Evolutionary conservation across 2,113 vertebrate genomes (phyloP).

Genomic region (Chrysochloris asiatica): DNA sequence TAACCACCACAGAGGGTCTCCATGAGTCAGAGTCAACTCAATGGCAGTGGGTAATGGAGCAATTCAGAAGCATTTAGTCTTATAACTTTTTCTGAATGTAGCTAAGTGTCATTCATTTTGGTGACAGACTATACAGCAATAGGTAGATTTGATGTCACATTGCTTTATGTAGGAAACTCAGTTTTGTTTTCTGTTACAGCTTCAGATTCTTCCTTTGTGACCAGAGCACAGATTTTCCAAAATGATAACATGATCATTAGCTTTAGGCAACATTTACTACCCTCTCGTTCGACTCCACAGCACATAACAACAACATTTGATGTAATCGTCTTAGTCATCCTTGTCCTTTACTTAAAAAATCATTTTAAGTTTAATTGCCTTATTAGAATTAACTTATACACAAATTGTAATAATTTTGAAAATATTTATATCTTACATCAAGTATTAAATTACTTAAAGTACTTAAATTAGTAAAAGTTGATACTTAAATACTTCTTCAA

Average conservation of each 20-base stretch:
- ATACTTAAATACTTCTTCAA: neutral
- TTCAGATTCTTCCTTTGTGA: neutral
- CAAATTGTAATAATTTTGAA: slow-evolving; percentile 40
- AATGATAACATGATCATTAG: slow-evolving; percentile 7
- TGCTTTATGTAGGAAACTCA: neutral
- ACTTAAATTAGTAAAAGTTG: neutral
- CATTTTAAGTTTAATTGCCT: neutral
- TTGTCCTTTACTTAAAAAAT: neutral
- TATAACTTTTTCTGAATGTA: neutral
- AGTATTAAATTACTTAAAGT: neutral
- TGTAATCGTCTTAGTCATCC: neutral
- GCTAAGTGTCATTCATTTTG: neutral
- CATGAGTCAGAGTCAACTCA: too few relatives aligned
- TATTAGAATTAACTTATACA: neutral
- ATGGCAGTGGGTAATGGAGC: too few relatives aligned
- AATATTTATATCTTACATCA: neutral
- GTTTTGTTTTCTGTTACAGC: neutral
- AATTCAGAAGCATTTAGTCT: neutral
- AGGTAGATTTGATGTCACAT: neutral
- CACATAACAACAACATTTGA: too few relatives aligned
- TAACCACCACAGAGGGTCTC: too few relatives aligned
- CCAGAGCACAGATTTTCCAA: slow-evolving; percentile 37
- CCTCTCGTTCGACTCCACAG: too few relatives aligned
- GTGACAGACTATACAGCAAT: neutral
- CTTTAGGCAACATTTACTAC: neutral